Conservation (phyloP, 2,797 vertebrate species). For the Acropternis orthonyx region DNA sequence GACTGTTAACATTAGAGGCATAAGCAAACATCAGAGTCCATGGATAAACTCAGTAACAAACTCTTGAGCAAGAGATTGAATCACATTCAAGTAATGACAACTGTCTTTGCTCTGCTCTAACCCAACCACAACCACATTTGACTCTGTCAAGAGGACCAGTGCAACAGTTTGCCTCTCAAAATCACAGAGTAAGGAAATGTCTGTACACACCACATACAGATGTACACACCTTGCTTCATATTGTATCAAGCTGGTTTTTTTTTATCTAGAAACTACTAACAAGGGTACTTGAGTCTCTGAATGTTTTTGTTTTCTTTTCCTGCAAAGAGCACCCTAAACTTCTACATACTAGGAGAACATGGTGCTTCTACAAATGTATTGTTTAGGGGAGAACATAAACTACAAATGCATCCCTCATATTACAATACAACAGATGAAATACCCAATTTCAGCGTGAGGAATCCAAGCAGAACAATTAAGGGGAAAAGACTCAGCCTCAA, state of each 20-base stretch:
- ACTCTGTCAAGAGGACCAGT: not conserved
- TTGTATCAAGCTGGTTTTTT: not conserved
- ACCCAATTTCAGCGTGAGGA: not conserved
- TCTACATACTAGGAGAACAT: not conserved
- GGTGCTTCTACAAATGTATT: not conserved
- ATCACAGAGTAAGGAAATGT: not conserved
- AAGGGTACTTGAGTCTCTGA: not conserved
- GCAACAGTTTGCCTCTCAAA: not conserved
- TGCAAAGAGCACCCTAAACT: not conserved
- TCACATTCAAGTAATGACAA: not conserved
- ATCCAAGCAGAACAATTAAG: not conserved
- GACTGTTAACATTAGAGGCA: not conserved
- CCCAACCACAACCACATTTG: not conserved
- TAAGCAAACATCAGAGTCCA: not conserved
- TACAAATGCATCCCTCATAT: not conserved
- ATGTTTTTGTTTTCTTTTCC: not conserved
- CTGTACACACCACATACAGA: not conserved
- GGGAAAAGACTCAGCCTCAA: not conserved
- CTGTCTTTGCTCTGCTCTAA: not conserved
- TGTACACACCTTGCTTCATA: not conserved
- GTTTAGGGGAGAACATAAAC: not conserved
- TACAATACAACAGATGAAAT: not conserved
- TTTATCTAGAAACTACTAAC: not conserved
- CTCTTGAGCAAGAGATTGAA: not conserved
- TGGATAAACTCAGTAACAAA: not conserved